phyloP scores from a whole-genome alignment of 2,113 vertebrate genomes.

The Potamarius usumacintae region DNA sequence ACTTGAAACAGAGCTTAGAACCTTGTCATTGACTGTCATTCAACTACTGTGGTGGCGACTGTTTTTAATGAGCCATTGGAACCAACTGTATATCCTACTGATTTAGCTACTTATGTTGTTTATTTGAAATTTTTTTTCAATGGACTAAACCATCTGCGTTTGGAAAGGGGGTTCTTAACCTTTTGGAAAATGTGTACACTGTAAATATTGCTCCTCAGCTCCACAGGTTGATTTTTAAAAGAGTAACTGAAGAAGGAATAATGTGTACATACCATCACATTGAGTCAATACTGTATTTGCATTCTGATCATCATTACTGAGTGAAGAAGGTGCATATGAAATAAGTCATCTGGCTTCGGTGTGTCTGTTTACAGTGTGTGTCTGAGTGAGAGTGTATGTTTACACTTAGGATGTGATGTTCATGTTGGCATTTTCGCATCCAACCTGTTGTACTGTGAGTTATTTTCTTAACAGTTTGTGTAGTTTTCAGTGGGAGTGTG shows the following conservation, averaged over 20 bases:
- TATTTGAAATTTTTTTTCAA: constrained; percentile 24
- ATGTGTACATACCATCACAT: constrained; percentile 68
- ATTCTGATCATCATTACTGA: constrained; percentile 58
- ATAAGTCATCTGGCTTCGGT: constrained; percentile 20
- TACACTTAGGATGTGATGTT: constrained; percentile 53
- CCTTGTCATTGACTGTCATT: constrained; percentile 63
- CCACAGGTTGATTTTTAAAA: constrained; percentile 58
- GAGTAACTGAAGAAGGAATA: constrained; percentile 61
- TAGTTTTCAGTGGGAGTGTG: constrained; percentile 31
- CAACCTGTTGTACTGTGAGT: constrained; percentile 65
- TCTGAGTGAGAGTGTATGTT: constrained; percentile 42
- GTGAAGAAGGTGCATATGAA: constrained; percentile 36
- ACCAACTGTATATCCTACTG: constrained; percentile 55
- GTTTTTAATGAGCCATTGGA: constrained; percentile 63
- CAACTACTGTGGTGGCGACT: constrained; percentile 67
- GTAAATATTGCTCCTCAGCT: constrained; percentile 62
- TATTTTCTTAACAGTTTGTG: constrained; percentile 60
- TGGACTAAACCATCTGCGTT: constrained; percentile 53
- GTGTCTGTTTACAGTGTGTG: constrained; percentile 56
- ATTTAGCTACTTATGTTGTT: constrained; percentile 63
- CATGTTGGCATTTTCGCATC: constrained; percentile 60
- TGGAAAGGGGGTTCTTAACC: constrained; percentile 66
- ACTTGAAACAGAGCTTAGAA: constrained; percentile 29
- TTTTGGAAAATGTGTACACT: constrained; percentile 71
- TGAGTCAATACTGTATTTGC: constrained; percentile 58